Evolutionary conservation across 2,113 vertebrate species (phyloP).

Genomic region (Vulpes ferrilata): DNA sequence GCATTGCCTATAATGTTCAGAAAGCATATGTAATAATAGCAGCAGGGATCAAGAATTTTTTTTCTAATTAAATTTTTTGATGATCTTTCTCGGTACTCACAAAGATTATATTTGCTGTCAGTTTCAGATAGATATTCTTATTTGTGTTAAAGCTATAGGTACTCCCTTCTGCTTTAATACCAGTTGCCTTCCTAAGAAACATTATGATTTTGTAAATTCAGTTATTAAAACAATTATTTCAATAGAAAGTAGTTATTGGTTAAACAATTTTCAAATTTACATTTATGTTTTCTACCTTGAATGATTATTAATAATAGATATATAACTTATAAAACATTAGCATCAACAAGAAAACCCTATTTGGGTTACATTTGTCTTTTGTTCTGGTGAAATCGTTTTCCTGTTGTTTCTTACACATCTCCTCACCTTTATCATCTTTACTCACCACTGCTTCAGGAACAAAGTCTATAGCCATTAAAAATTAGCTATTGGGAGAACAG

Average conservation of each 20-base stretch:
- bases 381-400: not conserved
- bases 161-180: not conserved
- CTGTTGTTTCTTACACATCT: not conserved
- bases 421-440: not conserved
- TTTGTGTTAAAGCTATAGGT: not conserved
- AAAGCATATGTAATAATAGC: not conserved
- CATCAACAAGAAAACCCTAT: not conserved
- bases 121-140: not conserved
- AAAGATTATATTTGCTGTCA: not conserved
- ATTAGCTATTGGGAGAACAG: not conserved
- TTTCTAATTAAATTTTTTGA: not conserved
- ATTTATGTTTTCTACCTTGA: not conserved
- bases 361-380: not conserved
- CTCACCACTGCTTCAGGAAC: not conserved
- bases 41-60: not conserved
- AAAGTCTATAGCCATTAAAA: not conserved
- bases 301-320: not conserved
- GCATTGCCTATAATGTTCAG: not conserved
- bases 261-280: slow-evolving; percentile 28
- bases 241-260: not conserved
- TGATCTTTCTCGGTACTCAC: not conserved
- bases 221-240: not conserved
- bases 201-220: not conserved
- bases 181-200: not conserved
- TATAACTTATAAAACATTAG: not conserved